Evolutionary conservation across 2,888 invertebrate genomes (phyloP), one percentile per base, ranked within the genome.

Genomic region (Callosobruchus maculatus): DNA sequence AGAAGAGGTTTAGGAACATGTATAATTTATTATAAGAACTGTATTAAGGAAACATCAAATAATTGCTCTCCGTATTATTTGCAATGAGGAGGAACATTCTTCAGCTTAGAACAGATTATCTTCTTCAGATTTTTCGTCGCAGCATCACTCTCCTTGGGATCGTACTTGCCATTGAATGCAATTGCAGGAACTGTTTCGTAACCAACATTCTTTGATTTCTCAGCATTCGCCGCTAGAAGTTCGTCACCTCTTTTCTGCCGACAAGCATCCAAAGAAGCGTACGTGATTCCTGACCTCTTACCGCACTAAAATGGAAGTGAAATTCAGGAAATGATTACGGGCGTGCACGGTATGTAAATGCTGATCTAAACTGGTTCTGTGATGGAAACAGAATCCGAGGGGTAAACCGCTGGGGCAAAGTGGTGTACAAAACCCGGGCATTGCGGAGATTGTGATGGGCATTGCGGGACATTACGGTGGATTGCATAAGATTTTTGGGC

Each of bases 181-280:
- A 89, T 83, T 0, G 88, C 85, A 20, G 89, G 89, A 0, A 89
- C 86, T 75, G 30, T 73, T 20, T 77, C 71, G 13, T 49, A 49
- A 0, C 75, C 73, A 0, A 86, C 83, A 0, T 80, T 66, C 9
- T 86, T 73, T 0, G 81, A 80, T 9, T 81, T 77, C 0, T 88
- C 87, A 77, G 88, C 89, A 71, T 85, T 78, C 20, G 77, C 78
- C 0, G 82, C 85, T 30, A 88, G 80, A 21, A 88, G 77, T 7
- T 86, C 82, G 22, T 84, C 82, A 2, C 85, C 87, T 74, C 79
- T 30, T 0, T 81, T 80, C 0, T 77, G 75, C n/a, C 81, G 77
- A 74, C 88, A 88, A 0, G 77, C 70, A 3, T 81, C 22, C 21
- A 88, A 81, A 1, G 66, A 20, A 2, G 76, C 71, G 69, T 80